These are phyloP conservation scores for human DNA, from an alignment of 2,113 vertebrate species.

Conservation along the genomic window GRCh38 chr9:99098501-99099000, in stretches of 20 bases:
- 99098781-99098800: constrained; percentile 1
- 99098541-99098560: too few species aligned
- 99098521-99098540: too few species aligned
- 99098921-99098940: neutral
- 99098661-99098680: neutral
- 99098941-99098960: neutral
- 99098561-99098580: too few species aligned
- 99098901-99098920: neutral
- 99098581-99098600: too few species aligned
- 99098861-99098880: neutral
- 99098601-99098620: too few species aligned
- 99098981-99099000: neutral
- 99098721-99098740: neutral
- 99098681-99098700: constrained; percentile 12
- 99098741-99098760: neutral
- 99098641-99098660: neutral
- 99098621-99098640: neutral
- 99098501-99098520: too few species aligned
- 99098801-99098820: neutral
- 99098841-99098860: neutral
- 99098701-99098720: neutral
- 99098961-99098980: neutral
- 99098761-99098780: neutral
- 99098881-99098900: neutral
- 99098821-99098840: neutral